Conservation (phyloP, 2,797 vertebrate genomes). For the Lepus oiostolus region DNA sequence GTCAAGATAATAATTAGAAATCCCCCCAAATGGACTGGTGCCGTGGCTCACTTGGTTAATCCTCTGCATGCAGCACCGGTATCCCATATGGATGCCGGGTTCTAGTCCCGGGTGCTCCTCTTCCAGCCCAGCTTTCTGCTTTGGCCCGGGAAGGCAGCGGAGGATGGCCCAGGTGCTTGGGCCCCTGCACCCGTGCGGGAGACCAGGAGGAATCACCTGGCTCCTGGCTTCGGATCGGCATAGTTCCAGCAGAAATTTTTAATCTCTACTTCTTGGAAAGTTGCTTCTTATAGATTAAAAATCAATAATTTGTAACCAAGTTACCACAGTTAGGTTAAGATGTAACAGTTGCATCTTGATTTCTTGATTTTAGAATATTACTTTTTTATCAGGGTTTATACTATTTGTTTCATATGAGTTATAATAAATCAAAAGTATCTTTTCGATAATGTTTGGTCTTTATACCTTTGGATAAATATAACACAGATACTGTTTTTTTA, state of each 20-base stretch:
- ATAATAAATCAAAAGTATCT: conserved; percentile 27
- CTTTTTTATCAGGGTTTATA: conserved; percentile 58
- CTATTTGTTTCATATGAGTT: conserved; percentile 39
- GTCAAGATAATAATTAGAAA: background rate
- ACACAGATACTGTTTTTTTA: conserved; percentile 65
- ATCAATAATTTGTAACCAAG: conserved; percentile 53
- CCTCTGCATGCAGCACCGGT: too few relatives aligned
- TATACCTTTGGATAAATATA: background rate
- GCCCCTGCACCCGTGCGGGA: too few relatives aligned
- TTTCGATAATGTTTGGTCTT: conserved; percentile 47
- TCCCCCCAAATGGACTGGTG: background rate
- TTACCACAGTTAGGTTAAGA: conserved; percentile 58
- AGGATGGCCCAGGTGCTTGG: too few relatives aligned
- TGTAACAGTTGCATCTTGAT: conserved; percentile 22
- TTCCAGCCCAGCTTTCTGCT: too few relatives aligned
- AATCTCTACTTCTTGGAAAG: conserved; percentile 34
- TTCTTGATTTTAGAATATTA: conserved; percentile 56
- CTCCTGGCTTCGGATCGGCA: too few relatives aligned
- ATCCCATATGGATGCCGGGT: too few relatives aligned
- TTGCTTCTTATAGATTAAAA: conserved; percentile 63
- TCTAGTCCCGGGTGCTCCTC: too few relatives aligned
- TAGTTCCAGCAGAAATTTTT: background rate
- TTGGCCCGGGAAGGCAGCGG: too few relatives aligned
- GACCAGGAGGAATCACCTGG: too few relatives aligned
- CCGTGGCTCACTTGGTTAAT: too few relatives aligned